Evolutionary conservation across 1,140 invertebrate species (phyloP), one percentile per base, ranked within the genome.

Genomic region (Zaprionus ghesquierei): DNA sequence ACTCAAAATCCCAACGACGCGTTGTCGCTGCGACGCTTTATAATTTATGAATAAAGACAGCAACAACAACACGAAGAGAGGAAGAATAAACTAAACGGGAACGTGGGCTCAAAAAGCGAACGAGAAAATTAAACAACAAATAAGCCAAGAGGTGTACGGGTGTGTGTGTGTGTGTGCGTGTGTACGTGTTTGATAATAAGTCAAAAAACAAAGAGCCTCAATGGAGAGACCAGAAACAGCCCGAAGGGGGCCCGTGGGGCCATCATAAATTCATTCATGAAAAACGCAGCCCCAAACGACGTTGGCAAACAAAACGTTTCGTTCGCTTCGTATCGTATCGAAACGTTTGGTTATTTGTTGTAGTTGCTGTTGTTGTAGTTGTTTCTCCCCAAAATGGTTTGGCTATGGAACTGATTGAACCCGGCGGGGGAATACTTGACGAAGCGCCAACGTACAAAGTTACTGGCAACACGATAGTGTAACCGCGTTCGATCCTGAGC

Each of bases 241-340:
- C 18, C 9, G 22, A 51, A 27, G 2, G 18, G 22, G n/a, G n/a
- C 63, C 33, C 46, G 22, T 54, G 61, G 33, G 49, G 55, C 77
- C 73, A 79, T 77, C 72, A 89, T 87, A 89, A 89, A 87, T 89
- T 87, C 82, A 87, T 87, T 87, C 75, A 89, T 87, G 76, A 79
- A 87, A 87, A 87, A 73, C 70, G 53, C 70, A 61, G 29, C 29
- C 60, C 51, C 35, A 46, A 46, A 23, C 53, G 25, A 49, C 29
- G 60, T 51, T 33, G 46, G 44, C 53, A 58, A 56, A 69, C 46
- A 65, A 41, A 68, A 56, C 33, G 50, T 31, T 59, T 41, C 33
- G 44, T 27, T 44, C n/a, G n/a, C n/a, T 33, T 44, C 41, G 41
- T 46, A 20, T 46, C 41, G 41, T 46, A 20, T 22, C 41, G 41